Percentiles rank a stretch among this genome's conserved stretches.
phyloP scores from a whole-genome alignment of 2,113 vertebrate species.

The Dasyprocta punctata region DNA sequence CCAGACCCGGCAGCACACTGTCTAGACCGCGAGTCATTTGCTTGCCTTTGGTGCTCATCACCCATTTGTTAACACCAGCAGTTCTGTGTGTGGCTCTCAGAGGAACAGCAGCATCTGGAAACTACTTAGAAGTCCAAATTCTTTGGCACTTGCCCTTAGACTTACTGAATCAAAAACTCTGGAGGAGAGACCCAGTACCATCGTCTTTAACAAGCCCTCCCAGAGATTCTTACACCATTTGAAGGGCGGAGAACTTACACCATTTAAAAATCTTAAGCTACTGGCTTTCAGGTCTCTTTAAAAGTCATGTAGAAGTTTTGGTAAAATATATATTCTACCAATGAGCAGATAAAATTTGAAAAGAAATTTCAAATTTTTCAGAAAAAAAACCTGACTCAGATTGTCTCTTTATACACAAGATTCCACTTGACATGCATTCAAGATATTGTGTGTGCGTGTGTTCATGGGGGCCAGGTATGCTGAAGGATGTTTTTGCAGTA shows the following conservation, averaged over 20 bases:
- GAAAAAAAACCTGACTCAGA: neutral
- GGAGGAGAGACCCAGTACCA: neutral
- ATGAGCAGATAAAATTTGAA: neutral
- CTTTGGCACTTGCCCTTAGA: neutral
- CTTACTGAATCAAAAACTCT: neutral
- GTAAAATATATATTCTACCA: neutral
- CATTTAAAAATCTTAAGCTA: neutral
- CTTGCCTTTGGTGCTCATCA: neutral
- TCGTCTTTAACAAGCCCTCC: neutral
- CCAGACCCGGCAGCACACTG: neutral
- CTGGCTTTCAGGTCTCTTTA: neutral
- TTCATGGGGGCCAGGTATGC: too few species aligned
- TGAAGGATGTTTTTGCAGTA: neutral
- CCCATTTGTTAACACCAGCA: neutral
- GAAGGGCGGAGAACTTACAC: neutral
- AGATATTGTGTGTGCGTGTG: neutral
- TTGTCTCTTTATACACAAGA: neutral
- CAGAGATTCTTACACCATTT: neutral
- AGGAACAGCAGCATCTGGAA: neutral
- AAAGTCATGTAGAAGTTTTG: neutral
- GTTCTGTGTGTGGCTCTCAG: neutral
- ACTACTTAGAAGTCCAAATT: neutral
- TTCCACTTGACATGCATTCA: neutral
- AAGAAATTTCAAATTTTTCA: neutral
- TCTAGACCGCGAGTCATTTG: neutral